phyloP scores from a whole-genome alignment of 92 coral and sea anemone genomes.

The Paramuricea clavata region DNA sequence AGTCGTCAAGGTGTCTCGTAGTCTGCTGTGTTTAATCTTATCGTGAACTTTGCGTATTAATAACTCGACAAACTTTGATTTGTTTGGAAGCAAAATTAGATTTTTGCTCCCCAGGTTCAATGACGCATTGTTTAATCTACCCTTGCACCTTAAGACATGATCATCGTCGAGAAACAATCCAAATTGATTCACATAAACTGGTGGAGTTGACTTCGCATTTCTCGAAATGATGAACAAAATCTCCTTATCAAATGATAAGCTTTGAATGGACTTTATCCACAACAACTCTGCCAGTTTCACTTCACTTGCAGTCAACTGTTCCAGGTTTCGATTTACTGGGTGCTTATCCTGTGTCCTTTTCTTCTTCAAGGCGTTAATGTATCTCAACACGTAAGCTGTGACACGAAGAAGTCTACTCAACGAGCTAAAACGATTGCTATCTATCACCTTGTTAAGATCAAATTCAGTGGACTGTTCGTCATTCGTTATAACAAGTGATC shows the following conservation, averaged over 20 bases:
- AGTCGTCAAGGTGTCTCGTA: constrained; percentile 63
- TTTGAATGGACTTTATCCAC: constrained; percentile 65
- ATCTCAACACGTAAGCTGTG: constrained; percentile 64
- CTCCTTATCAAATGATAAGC: constrained; percentile 51
- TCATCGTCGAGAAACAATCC: constrained; percentile 69
- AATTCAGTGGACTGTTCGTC: not conserved
- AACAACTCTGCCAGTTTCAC: constrained; percentile 52
- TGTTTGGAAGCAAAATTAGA: constrained; percentile 66
- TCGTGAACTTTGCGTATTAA: constrained; percentile 54
- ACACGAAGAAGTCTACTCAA: constrained; percentile 67
- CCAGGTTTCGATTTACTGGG: not conserved
- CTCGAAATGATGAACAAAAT: constrained; percentile 50
- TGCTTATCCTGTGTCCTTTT: not conserved
- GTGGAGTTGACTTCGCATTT: constrained; percentile 38
- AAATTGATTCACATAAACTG: constrained; percentile 59
- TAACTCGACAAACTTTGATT: constrained; percentile 40
- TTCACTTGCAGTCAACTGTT: constrained; percentile 20
- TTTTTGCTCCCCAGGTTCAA: constrained; percentile 47
- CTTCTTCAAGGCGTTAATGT: constrained; percentile 40
- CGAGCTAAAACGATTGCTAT: constrained; percentile 35
- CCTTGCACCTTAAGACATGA: constrained; percentile 67
- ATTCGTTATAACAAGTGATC: constrained; percentile 2
- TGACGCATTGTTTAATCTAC: constrained; percentile 68
- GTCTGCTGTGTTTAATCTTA: constrained; percentile 58
- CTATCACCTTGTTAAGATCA: constrained; percentile 34